Evolutionary conservation across 2,888 invertebrate species (phyloP), one percentile per base, ranked within the genome.

Genomic region (Cremastinae sp.): DNA sequence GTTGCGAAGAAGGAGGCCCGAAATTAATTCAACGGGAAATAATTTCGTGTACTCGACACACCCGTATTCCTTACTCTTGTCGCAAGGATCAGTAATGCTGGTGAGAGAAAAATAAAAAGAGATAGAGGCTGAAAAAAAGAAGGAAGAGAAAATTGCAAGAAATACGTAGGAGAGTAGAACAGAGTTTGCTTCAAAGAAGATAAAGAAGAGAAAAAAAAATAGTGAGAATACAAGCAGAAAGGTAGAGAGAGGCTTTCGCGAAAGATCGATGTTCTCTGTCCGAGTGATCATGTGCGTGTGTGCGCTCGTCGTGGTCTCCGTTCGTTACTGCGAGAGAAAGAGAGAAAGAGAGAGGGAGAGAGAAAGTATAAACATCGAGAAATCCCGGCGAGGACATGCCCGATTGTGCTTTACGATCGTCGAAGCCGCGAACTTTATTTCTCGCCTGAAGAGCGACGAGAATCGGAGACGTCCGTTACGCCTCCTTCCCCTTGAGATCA

Each of bases 281-380:
- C 73, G 45, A 69, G 69, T 65, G 75, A 75, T 68, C 64, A 59
- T 64, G 49, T 55, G 78, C 72, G 78, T 72, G 37, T 22, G 43
- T 41, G 10, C 9, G 41, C 5, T 28, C 28, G 5, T 5, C 28
- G 64, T 20, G 75, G 75, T 78, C 75, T 65, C 69, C 49, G 35
- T 61, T 51, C 72, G 72, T 68, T 74, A 47, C 39, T n/a, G 20
- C 78, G 35, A 79, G 82, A 78, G 81, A 35, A 14, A 35, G 35
- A 28, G 39, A 56, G 12, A 22, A n/a, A 53, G 10, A 53, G 51
- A 28, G 28, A 22, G 51, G 12, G n/a, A 55, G 35, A 35, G 78
- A 79, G 83, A 82, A 74, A 82, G 82, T 81, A 84, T 83, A 83
- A 81, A 81, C 78, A 78, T 80, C 79, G 35, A 53, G 55, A 65